These are phyloP conservation scores for Pachypanchax playfairii DNA, from an alignment of 2,113 vertebrate species.

Conservation along the genomic window DNA sequence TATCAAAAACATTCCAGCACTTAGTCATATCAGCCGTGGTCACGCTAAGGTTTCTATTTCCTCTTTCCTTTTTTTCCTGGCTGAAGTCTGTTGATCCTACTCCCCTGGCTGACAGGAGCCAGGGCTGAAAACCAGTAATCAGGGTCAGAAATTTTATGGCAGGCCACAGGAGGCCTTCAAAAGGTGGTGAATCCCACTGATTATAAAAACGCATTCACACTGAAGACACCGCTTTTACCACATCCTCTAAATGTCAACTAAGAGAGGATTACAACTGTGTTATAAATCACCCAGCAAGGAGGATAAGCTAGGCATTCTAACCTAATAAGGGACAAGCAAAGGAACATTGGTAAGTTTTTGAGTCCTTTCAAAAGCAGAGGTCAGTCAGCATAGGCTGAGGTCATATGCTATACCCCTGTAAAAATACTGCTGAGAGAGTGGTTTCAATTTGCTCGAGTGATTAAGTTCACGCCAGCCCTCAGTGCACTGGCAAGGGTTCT, in stretches of 20 bases:
- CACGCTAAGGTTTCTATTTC: constrained; percentile 35
- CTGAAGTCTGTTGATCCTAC: constrained; percentile 70
- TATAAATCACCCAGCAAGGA: constrained; percentile 65
- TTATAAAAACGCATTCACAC: constrained; percentile 69
- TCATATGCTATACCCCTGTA: constrained; percentile 84
- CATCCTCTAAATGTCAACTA: constrained; percentile 70
- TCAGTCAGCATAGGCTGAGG: constrained; percentile 74
- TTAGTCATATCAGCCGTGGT: constrained; percentile 54
- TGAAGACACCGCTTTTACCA: constrained; percentile 66
- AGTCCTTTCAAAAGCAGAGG: constrained; percentile 74
- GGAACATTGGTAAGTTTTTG: constrained; percentile 56
- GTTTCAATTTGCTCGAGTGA: constrained; percentile 94
- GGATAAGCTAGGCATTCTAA: constrained; percentile 51
- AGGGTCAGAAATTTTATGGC: constrained; percentile 73
- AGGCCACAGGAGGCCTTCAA: constrained; percentile 70
- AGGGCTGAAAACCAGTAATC: constrained; percentile 70
- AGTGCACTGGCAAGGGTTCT: constrained; percentile 87
- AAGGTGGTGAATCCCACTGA: constrained; percentile 61
- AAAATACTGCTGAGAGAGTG: constrained; percentile 85
- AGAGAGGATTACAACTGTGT: constrained; percentile 51
- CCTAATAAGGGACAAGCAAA: constrained; percentile 51
- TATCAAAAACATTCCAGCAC: constrained; percentile 38
- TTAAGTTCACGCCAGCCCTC: constrained; percentile 90
- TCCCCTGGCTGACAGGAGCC: constrained; percentile 67
- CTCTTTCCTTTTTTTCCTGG: neutral